Conservation (phyloP, 2,113 vertebrate genomes). For the Pseudolaguvia tuberculata region DNA sequence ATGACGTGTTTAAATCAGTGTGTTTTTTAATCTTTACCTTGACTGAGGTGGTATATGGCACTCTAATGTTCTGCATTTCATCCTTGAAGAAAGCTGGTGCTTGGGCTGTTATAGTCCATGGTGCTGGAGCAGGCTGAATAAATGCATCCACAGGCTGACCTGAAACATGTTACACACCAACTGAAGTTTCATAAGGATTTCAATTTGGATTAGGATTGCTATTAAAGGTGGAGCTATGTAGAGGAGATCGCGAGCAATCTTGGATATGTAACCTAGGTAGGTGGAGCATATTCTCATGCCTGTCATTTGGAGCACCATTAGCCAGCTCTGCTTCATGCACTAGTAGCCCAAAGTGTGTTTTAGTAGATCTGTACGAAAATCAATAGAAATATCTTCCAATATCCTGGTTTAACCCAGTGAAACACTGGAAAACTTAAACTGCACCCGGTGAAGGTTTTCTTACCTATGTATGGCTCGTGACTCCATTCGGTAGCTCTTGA, state of each 20-base stretch:
- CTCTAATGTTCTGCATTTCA: conserved; percentile 55
- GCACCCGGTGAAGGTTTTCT: not conserved
- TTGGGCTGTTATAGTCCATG: conserved; percentile 66
- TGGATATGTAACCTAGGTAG: too few species aligned
- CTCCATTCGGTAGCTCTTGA: conserved; percentile 58
- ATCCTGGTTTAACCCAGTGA: not conserved
- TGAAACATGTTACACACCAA: conserved; percentile 44
- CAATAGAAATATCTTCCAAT: not conserved
- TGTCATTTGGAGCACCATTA: too few species aligned
- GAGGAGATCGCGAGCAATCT: not conserved
- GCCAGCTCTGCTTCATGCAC: too few species aligned
- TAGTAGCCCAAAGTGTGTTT: too few species aligned
- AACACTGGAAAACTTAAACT: not conserved
- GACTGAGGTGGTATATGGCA: conserved; percentile 73
- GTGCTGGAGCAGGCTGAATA: conserved; percentile 60
- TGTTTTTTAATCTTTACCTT: conserved; percentile 58
- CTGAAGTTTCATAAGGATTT: not conserved
- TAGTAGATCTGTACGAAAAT: not conserved
- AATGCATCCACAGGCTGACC: conserved; percentile 68
- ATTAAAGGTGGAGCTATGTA: not conserved
- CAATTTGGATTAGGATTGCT: not conserved
- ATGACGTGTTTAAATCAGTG: not conserved
- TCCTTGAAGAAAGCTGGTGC: conserved; percentile 63
- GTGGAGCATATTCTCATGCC: too few species aligned
- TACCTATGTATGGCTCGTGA: conserved; percentile 54